These are phyloP conservation scores for Parnassius apollo DNA, from an alignment of 2,888 invertebrate genomes.

Conservation along the genomic window DNA sequence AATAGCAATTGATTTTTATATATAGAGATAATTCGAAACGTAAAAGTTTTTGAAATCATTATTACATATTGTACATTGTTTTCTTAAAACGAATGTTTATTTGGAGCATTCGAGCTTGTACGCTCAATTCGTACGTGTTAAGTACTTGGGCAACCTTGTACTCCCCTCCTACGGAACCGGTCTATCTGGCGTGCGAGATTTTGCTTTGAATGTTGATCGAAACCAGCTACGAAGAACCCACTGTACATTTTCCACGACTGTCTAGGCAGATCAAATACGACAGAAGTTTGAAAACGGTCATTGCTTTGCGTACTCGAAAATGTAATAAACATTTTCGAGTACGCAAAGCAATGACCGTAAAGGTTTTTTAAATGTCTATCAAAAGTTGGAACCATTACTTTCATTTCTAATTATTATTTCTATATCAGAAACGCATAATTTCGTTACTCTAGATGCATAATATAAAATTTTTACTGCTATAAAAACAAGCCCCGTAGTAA, in stretches of 20 bases:
- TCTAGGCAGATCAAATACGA: constrained; percentile 2
- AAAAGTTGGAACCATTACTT: no score
- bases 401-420: no score
- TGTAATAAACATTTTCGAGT: not conserved
- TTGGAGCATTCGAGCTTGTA: constrained; percentile 2
- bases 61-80: no score
- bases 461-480: no score
- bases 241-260: constrained; percentile 1
- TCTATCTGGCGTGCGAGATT: constrained; percentile 25
- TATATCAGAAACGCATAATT: no score
- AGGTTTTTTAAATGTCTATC: no score
- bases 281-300: not conserved
- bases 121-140: constrained; percentile 24
- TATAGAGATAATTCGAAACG: no score
- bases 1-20: no score
- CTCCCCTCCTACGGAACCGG: constrained; percentile 66
- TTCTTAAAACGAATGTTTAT: not conserved
- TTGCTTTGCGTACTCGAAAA: not conserved
- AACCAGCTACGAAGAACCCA: constrained; percentile 15
- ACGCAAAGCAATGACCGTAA: no score
- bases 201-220: constrained; percentile 19
- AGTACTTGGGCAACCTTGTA: constrained; percentile 53
- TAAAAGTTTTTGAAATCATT: no score
- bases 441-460: no score
- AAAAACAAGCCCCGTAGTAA: not conserved